These are phyloP conservation scores for Asbolus verrucosus DNA, from an alignment of 1,140 invertebrate genomes.

Conservation along the genomic window DNA sequence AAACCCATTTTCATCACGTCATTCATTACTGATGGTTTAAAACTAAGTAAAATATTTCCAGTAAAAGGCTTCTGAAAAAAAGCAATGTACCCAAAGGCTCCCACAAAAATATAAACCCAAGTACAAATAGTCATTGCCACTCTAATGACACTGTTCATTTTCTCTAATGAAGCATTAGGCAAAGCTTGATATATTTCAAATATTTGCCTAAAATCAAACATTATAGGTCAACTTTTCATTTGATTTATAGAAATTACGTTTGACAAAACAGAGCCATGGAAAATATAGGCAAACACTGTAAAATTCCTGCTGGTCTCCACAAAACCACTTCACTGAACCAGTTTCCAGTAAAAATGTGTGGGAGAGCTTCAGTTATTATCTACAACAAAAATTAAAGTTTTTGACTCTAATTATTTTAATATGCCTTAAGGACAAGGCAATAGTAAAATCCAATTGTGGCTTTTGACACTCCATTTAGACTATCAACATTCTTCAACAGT, in stretches of 20 bases:
- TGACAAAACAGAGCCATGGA: slow-evolving; percentile 96
- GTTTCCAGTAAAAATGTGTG: slow-evolving; percentile 77
- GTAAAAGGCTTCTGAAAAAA: slow-evolving; percentile 82
- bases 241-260: slow-evolving; percentile 71
- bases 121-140: slow-evolving; percentile 94
- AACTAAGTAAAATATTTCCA: slow-evolving; percentile 93
- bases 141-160: slow-evolving; percentile 88
- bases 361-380: slow-evolving; percentile 80
- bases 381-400: too few relatives aligned
- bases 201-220: slow-evolving; percentile 77
- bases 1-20: slow-evolving; percentile 94
- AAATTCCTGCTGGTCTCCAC: slow-evolving; percentile 86
- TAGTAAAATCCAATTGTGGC: slow-evolving; percentile 93
- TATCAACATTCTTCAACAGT: slow-evolving; percentile 91
- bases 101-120: slow-evolving; percentile 86
- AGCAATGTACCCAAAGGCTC: slow-evolving; percentile 95
- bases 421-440: slow-evolving; percentile 88
- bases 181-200: slow-evolving; percentile 96
- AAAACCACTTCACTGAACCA: slow-evolving; percentile 83
- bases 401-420: too few relatives aligned
- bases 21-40: slow-evolving; percentile 82
- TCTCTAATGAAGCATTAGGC: slow-evolving; percentile 87
- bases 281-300: slow-evolving; percentile 95
- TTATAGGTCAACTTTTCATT: slow-evolving; percentile 3
- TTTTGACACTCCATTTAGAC: slow-evolving; percentile 87